Evolutionary conservation across 2,113 vertebrate species (phyloP).

Genomic region (Ifrita kowaldi): DNA sequence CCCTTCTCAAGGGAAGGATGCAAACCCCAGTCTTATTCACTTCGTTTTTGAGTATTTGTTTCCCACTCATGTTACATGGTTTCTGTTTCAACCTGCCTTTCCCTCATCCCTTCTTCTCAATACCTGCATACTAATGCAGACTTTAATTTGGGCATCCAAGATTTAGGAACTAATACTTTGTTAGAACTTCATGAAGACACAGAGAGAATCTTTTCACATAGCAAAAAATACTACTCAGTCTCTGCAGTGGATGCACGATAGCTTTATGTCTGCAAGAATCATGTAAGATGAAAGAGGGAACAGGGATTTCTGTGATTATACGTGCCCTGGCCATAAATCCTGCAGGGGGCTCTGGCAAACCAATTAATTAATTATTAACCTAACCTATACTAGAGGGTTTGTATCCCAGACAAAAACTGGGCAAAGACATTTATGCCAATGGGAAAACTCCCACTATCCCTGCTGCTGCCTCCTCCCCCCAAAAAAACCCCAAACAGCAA

Average conservation of each 20-base stretch:
- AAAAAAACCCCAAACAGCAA: neutral
- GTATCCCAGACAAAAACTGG: neutral
- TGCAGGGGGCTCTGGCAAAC: neutral
- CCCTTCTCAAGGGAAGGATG: neutral
- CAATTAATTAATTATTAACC: neutral
- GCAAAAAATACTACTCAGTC: neutral
- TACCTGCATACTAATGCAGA: neutral
- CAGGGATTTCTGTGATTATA: neutral
- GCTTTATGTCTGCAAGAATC: neutral
- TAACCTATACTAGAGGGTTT: neutral
- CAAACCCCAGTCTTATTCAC: neutral
- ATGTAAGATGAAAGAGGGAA: neutral
- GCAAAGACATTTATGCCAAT: neutral
- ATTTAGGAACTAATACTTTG: neutral
- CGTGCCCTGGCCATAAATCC: neutral
- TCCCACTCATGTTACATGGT: neutral
- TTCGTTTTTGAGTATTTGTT: neutral
- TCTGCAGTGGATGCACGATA: neutral
- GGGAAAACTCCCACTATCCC: neutral
- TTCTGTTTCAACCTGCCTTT: neutral
- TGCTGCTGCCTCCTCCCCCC: rapidly evolving
- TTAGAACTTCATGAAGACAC: neutral
- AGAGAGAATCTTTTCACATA: neutral
- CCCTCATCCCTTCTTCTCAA: neutral
- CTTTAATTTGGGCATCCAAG: neutral